phyloP scores from a whole-genome alignment of 2,888 invertebrate genomes.

The Rapana venosa region DNA sequence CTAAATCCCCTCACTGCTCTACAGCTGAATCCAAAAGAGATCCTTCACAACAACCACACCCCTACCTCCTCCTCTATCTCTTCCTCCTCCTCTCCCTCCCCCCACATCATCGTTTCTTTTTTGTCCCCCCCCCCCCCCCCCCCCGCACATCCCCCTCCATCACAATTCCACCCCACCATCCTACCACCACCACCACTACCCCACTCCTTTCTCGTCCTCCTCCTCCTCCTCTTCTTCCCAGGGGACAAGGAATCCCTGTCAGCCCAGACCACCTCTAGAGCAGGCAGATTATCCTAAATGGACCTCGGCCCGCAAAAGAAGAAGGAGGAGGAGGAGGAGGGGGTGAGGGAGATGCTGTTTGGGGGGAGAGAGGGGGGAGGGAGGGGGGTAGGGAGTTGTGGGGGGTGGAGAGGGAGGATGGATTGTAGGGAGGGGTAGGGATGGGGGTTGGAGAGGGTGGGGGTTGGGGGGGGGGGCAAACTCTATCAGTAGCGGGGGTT shows the following conservation, averaged over 20 bases:
- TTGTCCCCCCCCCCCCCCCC: neutral
- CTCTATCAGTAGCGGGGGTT: neutral
- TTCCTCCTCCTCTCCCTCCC: neutral
- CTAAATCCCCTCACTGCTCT: neutral
- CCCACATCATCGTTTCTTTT: neutral
- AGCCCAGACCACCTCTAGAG: neutral
- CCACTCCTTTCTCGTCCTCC: neutral
- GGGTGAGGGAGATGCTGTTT: neutral
- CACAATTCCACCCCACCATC: neutral
- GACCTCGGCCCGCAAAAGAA: neutral
- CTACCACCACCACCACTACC: neutral
- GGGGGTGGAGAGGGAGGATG: neutral
- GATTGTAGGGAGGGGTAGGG: neutral
- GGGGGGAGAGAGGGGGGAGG: neutral
- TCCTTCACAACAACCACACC: too few relatives aligned
- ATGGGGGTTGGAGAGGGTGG: neutral
- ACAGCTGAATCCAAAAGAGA: neutral
- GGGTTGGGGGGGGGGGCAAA: neutral
- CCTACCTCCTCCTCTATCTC: neutral
- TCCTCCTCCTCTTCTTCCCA: neutral
- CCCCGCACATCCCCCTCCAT: neutral
- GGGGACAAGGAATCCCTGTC: neutral
- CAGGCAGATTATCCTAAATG: constrained; percentile 13
- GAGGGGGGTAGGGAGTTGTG: neutral
- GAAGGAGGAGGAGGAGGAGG: neutral